Evolutionary conservation across 2,797 vertebrate species (phyloP), one percentile per base, ranked within the genome.

Genomic region (Agapornis canus): DNA sequence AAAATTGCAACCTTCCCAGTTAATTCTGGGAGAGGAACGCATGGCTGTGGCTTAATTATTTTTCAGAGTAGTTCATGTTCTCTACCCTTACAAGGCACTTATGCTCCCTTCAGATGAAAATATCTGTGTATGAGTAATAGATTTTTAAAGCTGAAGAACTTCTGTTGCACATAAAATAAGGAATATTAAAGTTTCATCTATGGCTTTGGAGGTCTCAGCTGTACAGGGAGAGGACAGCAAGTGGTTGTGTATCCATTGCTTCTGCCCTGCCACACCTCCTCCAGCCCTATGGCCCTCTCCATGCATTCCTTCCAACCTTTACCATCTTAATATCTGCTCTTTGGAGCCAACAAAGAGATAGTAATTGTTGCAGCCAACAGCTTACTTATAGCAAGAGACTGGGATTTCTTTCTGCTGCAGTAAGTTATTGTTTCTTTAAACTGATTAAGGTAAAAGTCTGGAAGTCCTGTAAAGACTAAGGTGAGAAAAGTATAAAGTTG

Each of bases 241-340:
- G 19, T 0, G 0, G 49, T 81, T 86, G 35, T 45, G 27, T 14
- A 37, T 22, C 25, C 9, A 2, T 15, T 11, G n/a, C 19, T 13
- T 40, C 52, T 75, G 39, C 23, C 29, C 29, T 61, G 39, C 10
- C 21, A 16, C 26, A 45, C 15, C 14, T 52, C 19, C 25, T 69
- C 21, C 45, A 65, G 32, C 27, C 27, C 35, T 63, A 13, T 16
- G 6, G 29, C 29, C 26, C 9, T 25, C 35, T 69, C 29, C 37
- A 0, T 23, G 40, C 6, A 2, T 35, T 32, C 47, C 56, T 81
- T 64, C 61, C n/a, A 86, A 17, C 8, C 14, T 57, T 89, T 57
- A 31, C 25, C 14, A 54, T 16, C 51, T 48, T 16, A 4, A 22
- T n/a, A 37, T 13, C 54, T 64, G 27, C 19, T 75, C 10, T 19